phyloP scores from a whole-genome alignment of 2,113 vertebrate species.

The Laterallus jamaicensis region DNA sequence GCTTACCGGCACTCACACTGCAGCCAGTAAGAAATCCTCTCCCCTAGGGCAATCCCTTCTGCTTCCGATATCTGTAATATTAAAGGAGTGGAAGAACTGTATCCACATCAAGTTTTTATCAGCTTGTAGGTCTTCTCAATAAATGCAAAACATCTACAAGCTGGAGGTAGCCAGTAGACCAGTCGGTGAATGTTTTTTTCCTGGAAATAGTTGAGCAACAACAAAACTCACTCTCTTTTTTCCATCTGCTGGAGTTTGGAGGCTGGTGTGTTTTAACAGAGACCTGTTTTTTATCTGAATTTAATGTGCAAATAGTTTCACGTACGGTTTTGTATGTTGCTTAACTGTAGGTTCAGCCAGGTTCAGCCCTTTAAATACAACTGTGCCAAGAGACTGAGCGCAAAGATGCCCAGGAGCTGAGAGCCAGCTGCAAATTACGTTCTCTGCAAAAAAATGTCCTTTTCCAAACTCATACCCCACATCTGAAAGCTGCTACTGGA shows the following conservation, averaged over 20 bases:
- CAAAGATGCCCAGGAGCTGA: background rate
- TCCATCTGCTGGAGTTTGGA: background rate
- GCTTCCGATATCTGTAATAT: background rate
- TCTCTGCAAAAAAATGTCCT: background rate
- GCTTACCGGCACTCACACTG: background rate
- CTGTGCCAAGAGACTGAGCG: background rate
- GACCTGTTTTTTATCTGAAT: background rate
- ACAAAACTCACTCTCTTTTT: background rate
- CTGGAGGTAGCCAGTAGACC: background rate
- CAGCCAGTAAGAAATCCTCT: background rate
- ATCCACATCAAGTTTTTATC: background rate
- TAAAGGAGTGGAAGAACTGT: background rate
- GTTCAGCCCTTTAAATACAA: background rate
- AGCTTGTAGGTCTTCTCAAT: background rate
- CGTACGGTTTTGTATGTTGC: background rate
- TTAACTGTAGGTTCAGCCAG: background rate
- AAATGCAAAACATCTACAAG: background rate
- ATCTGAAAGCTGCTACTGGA: background rate
- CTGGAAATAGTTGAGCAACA: background rate
- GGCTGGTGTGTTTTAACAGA: background rate
- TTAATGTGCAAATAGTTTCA: background rate
- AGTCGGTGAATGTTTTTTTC: background rate
- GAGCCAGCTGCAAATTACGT: background rate
- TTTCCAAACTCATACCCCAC: background rate
- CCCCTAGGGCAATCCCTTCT: background rate